Conservation (phyloP, 2,888 invertebrate genomes). For the Dendrolimus pini region DNA sequence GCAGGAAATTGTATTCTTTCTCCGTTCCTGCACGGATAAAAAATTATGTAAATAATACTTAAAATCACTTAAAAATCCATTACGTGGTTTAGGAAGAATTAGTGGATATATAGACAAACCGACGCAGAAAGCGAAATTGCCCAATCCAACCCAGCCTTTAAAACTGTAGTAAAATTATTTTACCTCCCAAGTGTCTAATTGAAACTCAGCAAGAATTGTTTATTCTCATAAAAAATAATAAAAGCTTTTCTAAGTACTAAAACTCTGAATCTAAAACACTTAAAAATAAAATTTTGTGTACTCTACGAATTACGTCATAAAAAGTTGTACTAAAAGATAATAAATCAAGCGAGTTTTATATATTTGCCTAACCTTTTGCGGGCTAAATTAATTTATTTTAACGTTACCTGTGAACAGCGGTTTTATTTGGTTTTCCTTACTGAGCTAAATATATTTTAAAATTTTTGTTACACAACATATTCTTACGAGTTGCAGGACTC, state of each 20-base stretch:
- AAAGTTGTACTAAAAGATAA: background rate
- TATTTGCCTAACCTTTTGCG: background rate
- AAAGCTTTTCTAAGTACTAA: background rate
- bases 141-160: too few species aligned
- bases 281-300: background rate
- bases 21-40: too few species aligned
- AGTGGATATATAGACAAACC: too few species aligned
- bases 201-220: slow-evolving; percentile 3
- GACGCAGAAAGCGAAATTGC: too few species aligned
- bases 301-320: background rate
- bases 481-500: too few species aligned
- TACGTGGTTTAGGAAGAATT: too few species aligned
- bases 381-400: background rate
- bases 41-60: too few species aligned
- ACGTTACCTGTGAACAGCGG: background rate
- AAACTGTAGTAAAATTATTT: background rate
- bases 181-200: slow-evolving; percentile 1
- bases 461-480: too few species aligned
- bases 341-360: background rate
- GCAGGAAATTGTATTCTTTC: too few species aligned
- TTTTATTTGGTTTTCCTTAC: background rate
- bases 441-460: too few species aligned
- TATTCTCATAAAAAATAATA: background rate
- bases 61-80: too few species aligned
- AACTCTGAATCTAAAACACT: background rate